phyloP scores from a whole-genome alignment of 2,797 vertebrate species.

The Melanotaenia boesemani region DNA sequence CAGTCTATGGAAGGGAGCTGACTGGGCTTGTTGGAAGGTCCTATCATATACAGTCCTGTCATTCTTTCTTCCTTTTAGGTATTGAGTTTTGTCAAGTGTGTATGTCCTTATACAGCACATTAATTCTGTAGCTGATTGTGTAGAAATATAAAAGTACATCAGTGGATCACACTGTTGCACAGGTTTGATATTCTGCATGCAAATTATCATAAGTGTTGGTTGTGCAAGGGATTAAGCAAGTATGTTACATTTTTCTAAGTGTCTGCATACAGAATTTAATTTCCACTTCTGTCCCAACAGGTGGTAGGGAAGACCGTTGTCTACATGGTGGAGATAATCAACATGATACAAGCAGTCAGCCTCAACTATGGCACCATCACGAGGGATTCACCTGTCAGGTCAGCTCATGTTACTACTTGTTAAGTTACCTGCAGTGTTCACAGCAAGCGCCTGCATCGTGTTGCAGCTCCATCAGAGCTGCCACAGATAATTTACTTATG shows the following conservation, averaged over 20 bases:
- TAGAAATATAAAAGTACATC: too few relatives aligned
- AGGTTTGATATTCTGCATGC: too few relatives aligned
- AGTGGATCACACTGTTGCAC: background rate
- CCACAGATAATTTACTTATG: background rate
- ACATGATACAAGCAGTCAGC: conserved; percentile 71
- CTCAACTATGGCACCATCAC: conserved; percentile 84
- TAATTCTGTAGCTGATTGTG: too few relatives aligned
- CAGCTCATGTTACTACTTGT: conserved; percentile 9
- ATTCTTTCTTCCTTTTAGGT: too few relatives aligned
- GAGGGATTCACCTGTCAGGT: conserved; percentile 84
- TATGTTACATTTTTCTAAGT: too few relatives aligned
- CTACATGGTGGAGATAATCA: conserved; percentile 84
- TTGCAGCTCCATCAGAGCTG: background rate
- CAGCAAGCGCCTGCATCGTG: background rate
- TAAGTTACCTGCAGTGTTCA: background rate
- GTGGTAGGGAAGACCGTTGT: conserved; percentile 76
- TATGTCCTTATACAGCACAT: too few relatives aligned
- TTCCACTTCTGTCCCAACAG: conserved; percentile 53
- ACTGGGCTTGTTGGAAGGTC: too few relatives aligned
- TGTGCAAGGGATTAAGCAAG: background rate
- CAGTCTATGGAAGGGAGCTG: too few relatives aligned
- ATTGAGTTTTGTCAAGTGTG: too few relatives aligned
- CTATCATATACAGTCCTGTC: too few relatives aligned
- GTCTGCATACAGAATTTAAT: background rate
- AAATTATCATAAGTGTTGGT: too few relatives aligned